phyloP scores from a whole-genome alignment of 2,797 vertebrate genomes.

The Corythornis leucogaster region DNA sequence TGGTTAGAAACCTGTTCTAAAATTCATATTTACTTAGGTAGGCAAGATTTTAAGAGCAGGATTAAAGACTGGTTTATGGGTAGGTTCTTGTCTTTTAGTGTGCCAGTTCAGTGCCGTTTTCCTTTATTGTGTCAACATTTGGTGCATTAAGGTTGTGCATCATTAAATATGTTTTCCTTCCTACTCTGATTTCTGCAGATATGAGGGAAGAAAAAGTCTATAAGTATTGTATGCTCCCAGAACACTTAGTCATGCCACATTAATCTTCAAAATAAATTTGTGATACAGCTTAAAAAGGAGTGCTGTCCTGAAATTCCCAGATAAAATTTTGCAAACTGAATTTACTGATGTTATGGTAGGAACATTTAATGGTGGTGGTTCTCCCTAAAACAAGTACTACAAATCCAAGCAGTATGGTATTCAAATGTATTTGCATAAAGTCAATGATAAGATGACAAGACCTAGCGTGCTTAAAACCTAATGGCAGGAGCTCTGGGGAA shows the following conservation, averaged over 20 bases:
- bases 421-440: neutral
- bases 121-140: neutral
- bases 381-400: neutral
- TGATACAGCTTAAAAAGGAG: neutral
- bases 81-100: neutral
- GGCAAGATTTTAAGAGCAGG: neutral
- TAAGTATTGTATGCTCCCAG: neutral
- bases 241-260: rapidly evolving
- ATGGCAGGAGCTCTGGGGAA: neutral
- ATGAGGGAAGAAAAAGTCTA: neutral
- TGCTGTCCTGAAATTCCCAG: neutral
- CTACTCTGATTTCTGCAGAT: neutral
- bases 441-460: neutral
- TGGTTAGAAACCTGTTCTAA: neutral
- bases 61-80: neutral
- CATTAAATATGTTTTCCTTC: neutral
- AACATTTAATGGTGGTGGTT: neutral
- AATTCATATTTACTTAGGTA: neutral
- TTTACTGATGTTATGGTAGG: neutral
- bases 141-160: neutral
- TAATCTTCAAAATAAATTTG: neutral
- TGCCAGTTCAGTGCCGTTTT: neutral
- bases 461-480: neutral
- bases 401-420: neutral
- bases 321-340: neutral